Percentiles rank a stretch among this genome's conserved stretches.
These are phyloP conservation scores for Halocynthia aurantium DNA, from an alignment of 23 tunicate species.

Conservation along the genomic window DNA sequence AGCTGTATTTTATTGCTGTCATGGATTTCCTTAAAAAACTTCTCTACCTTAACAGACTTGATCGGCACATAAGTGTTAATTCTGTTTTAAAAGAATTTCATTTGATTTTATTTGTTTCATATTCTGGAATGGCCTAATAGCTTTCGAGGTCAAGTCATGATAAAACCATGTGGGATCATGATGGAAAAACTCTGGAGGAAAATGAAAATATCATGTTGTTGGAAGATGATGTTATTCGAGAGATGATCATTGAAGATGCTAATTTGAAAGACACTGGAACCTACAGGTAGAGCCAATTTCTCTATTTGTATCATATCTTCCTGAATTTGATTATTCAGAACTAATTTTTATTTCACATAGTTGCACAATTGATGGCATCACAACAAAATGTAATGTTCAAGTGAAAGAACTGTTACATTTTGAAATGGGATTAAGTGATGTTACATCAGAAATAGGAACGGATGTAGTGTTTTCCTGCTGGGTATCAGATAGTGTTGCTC, in stretches of 20 bases:
- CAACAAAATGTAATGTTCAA: slow-evolving; percentile 24
- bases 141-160: slow-evolving; percentile 9
- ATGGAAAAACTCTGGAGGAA: slow-evolving; percentile 23
- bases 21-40: too few relatives aligned
- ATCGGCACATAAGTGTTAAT: too few relatives aligned
- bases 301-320: not conserved
- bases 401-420: slow-evolving; percentile 23
- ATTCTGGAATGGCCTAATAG: not conserved
- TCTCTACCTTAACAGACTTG: too few relatives aligned
- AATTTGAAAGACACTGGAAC: slow-evolving; percentile 14
- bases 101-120: too few relatives aligned
- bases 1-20: not conserved
- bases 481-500: slow-evolving; percentile 1
- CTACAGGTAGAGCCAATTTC: slow-evolving; percentile 23
- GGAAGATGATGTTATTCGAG: slow-evolving; percentile 34
- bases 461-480: slow-evolving; percentile 4
- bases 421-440: slow-evolving; percentile 14
- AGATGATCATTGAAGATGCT: slow-evolving; percentile 32
- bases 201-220: slow-evolving; percentile 17
- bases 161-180: slow-evolving; percentile 25
- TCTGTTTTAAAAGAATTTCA: too few relatives aligned
- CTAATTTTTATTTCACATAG: not conserved
- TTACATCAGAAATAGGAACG: not conserved
- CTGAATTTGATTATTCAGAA: too few relatives aligned
- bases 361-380: slow-evolving; percentile 10